phyloP scores from a whole-genome alignment of 2,113 vertebrate species.

The Otolemur garnettii region DNA sequence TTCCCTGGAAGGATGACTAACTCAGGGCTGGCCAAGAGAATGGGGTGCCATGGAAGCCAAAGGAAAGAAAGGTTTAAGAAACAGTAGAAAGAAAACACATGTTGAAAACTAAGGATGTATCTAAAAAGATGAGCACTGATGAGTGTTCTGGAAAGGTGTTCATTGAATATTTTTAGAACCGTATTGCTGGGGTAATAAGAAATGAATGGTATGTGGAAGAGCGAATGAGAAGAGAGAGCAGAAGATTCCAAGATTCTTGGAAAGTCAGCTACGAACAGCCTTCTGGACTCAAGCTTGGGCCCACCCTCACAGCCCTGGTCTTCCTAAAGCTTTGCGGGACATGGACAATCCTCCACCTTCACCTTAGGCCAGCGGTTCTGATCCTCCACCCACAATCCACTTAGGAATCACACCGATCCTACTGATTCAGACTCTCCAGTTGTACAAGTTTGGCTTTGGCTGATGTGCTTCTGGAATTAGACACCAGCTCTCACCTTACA shows the following conservation, averaged over 20 bases:
- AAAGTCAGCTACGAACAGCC: neutral
- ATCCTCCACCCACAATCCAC: neutral
- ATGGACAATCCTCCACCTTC: neutral
- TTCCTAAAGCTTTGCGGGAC: neutral
- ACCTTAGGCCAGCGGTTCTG: neutral
- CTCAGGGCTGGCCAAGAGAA: neutral
- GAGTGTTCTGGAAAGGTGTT: neutral
- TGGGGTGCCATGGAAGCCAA: neutral
- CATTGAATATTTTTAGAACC: neutral
- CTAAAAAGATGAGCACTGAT: neutral
- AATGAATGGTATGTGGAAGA: neutral
- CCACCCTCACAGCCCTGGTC: neutral
- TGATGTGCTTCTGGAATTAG: neutral
- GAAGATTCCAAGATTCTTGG: neutral
- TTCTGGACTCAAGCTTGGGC: neutral
- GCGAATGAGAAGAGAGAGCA: neutral
- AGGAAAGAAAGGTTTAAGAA: neutral
- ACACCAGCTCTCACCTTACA: neutral
- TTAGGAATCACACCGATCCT: neutral
- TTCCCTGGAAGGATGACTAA: too few relatives aligned
- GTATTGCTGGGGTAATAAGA: neutral
- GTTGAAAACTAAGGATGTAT: neutral
- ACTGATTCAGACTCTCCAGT: neutral
- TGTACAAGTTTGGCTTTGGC: neutral
- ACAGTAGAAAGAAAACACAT: neutral